Conservation (phyloP, 2,797 vertebrate species). For the Premnoplex brunnescens region DNA sequence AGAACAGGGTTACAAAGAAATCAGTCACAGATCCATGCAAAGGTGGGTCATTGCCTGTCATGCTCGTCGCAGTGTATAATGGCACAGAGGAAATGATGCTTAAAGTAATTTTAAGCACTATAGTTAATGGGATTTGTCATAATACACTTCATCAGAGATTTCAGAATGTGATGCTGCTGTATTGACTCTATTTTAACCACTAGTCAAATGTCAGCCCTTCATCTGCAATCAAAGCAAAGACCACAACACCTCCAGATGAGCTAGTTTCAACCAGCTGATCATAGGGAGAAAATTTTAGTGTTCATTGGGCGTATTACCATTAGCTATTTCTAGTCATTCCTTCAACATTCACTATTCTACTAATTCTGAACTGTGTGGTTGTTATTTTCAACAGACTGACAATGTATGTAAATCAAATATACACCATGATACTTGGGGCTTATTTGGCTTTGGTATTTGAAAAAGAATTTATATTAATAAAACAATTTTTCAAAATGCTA, state of each 20-base stretch:
- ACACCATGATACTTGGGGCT: not conserved
- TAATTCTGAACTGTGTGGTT: not conserved
- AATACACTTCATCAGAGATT: not conserved
- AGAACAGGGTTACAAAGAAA: not conserved
- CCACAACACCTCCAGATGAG: fast-evolving
- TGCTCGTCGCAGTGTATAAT: not conserved
- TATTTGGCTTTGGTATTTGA: not conserved
- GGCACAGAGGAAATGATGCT: not conserved
- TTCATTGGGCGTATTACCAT: not conserved
- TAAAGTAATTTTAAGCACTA: not conserved
- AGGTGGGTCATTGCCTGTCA: not conserved
- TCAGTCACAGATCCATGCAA: not conserved
- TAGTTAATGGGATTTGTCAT: not conserved
- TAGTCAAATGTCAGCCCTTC: not conserved
- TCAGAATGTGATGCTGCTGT: not conserved
- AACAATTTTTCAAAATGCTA: not conserved
- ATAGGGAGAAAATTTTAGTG: not conserved
- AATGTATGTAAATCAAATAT: not conserved
- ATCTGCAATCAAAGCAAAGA: not conserved
- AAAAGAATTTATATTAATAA: not conserved
- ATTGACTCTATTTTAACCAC: not conserved
- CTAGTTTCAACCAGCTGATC: not conserved
- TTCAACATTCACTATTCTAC: not conserved
- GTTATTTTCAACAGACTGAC: not conserved
- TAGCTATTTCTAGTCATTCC: not conserved